Evolutionary conservation across 2,113 vertebrate species (phyloP).

Genomic region (Sturnira hondurensis): DNA sequence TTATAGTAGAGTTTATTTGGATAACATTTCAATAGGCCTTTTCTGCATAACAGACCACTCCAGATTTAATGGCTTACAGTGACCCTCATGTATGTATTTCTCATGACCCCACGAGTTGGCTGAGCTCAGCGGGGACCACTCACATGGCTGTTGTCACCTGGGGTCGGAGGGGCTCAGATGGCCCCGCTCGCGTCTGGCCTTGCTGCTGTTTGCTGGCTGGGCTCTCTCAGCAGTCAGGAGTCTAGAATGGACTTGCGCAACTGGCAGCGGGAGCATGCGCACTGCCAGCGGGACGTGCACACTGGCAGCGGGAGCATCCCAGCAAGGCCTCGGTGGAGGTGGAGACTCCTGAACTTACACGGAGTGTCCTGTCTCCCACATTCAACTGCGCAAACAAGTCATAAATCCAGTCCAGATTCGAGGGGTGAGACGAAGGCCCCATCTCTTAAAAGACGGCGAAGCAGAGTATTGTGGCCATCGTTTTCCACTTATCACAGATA

Average conservation of each 20-base stretch:
- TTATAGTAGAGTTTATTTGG: slow-evolving; percentile 21
- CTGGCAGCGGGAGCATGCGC: not conserved
- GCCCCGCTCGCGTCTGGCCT: not conserved
- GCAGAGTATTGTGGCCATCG: too few species aligned
- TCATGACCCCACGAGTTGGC: not conserved
- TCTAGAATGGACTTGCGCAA: not conserved
- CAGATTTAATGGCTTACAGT: not conserved
- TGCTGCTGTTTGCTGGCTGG: not conserved
- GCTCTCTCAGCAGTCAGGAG: not conserved
- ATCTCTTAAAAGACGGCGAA: too few species aligned
- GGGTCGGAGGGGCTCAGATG: not conserved
- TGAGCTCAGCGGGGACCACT: not conserved
- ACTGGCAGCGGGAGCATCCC: not conserved
- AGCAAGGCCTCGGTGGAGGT: not conserved
- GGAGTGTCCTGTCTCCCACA: not conserved
- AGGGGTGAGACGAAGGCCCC: not conserved
- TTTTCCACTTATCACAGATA: not conserved
- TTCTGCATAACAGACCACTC: not conserved
- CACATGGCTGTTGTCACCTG: not conserved
- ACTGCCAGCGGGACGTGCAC: not conserved
- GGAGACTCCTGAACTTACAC: not conserved
- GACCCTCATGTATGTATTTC: not conserved
- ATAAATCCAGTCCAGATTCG: not conserved
- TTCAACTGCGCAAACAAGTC: not conserved
- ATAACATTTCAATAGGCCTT: not conserved